Conservation (phyloP, 2,888 invertebrate genomes). For the Amorpha juglandis region DNA sequence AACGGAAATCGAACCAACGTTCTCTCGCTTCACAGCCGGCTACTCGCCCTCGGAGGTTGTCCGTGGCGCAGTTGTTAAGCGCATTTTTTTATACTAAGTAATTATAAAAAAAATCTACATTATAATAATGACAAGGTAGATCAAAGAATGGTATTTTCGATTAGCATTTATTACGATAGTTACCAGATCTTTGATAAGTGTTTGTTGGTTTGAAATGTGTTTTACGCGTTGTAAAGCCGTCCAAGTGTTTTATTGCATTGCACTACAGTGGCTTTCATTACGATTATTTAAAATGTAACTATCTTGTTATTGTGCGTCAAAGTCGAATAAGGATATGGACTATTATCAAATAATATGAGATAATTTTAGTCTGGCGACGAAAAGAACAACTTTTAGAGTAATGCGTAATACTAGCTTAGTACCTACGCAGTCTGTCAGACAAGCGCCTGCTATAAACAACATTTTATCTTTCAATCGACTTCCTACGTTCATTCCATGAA, state of each 20-base stretch:
- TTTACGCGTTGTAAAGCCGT: not conserved
- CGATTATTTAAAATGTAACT: slow-evolving; percentile 1
- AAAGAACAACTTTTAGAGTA: no score
- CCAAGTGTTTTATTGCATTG: slow-evolving; percentile 2
- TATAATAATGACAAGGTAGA: not conserved
- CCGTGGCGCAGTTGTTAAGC: no score
- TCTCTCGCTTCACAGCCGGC: no score
- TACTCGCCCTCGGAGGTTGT: no score
- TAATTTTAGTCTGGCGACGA: no score
- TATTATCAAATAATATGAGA: no score
- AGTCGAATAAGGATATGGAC: not conserved
- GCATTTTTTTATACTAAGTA: not conserved
- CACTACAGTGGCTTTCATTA: slow-evolving; percentile 11
- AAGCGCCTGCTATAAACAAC: no score
- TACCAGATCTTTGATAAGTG: slow-evolving; percentile 4
- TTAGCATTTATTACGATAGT: slow-evolving; percentile 4
- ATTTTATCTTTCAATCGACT: no score
- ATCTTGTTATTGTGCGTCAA: slow-evolving; percentile 5
- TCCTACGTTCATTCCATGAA: no score
- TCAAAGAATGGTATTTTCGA: slow-evolving; percentile 6
- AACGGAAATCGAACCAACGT: no score
- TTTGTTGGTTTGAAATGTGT: not conserved
- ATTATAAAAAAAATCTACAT: not conserved
- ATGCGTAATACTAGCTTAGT: no score
- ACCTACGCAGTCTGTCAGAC: no score